These are phyloP conservation scores for Echinops telfairi DNA, from an alignment of 2,113 vertebrate species.

Conservation along the genomic window DNA sequence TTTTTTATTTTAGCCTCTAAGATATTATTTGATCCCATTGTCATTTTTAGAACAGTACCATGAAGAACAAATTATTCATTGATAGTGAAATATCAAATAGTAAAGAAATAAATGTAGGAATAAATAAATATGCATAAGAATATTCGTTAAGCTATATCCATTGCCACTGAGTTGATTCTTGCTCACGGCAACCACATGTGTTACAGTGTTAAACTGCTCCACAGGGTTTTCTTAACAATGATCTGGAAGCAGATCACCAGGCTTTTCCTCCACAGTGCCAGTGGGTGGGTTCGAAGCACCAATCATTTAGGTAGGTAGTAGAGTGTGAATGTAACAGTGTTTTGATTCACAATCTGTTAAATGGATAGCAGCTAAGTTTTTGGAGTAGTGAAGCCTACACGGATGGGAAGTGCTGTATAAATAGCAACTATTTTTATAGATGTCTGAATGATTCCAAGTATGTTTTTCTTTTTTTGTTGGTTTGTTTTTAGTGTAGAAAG, in stretches of 20 bases:
- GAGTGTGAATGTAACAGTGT: too few relatives aligned
- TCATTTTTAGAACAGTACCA: neutral
- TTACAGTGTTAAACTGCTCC: neutral
- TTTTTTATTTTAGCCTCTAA: constrained; percentile 29
- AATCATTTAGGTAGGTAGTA: neutral
- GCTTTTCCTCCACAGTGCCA: neutral
- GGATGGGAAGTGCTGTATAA: neutral
- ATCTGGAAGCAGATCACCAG: neutral
- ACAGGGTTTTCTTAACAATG: neutral
- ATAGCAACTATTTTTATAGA: neutral
- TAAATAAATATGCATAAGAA: neutral
- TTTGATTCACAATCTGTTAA: too few relatives aligned
- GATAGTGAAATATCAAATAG: neutral
- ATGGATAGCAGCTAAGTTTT: too few relatives aligned
- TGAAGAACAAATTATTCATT: neutral
- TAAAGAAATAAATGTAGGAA: neutral
- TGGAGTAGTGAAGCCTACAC: too few relatives aligned
- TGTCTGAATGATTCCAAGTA: neutral
- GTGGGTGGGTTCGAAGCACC: neutral
- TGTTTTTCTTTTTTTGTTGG: too few relatives aligned
- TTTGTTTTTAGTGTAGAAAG: constrained; percentile 25
- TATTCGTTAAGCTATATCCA: neutral
- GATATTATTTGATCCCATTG: neutral
- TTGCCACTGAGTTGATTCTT: neutral
- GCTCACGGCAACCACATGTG: neutral